Percentiles rank a stretch among this genome's conserved stretches.
Conservation (phyloP, 2,797 vertebrate genomes). For the Xenopus petersii region DNA sequence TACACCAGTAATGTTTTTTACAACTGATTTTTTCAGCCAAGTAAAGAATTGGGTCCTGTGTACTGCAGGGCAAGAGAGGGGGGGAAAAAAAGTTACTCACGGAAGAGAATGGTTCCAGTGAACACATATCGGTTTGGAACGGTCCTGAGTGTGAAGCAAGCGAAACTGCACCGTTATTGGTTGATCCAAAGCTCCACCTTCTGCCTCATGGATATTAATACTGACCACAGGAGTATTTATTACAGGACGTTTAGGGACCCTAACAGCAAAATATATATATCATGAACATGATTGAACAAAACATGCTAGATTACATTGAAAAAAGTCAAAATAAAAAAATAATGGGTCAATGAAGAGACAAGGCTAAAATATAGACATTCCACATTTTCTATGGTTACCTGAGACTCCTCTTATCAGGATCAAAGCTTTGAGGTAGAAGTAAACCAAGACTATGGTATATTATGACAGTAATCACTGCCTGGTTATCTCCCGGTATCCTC, state of each 20-base stretch:
- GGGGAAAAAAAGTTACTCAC: constrained; percentile 67
- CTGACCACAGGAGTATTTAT: constrained; percentile 94
- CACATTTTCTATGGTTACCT: constrained; percentile 62
- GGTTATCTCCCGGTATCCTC: constrained; percentile 65
- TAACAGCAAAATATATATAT: constrained; percentile 48
- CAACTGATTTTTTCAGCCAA: too few relatives aligned
- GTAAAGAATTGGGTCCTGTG: too few relatives aligned
- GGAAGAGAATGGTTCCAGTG: constrained; percentile 94
- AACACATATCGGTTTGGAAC: constrained; percentile 93
- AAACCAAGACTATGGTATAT: constrained; percentile 89
- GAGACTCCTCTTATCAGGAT: constrained; percentile 90
- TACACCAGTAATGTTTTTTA: too few relatives aligned
- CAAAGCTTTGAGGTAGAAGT: constrained; percentile 84
- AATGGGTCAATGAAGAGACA: neutral
- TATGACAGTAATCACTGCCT: constrained; percentile 87
- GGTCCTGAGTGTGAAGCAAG: constrained; percentile 85
- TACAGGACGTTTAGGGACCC: constrained; percentile 88
- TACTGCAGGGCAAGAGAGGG: neutral
- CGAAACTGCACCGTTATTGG: constrained; percentile 92
- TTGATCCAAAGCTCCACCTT: constrained; percentile 76
- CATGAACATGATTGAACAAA: neutral
- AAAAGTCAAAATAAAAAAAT: neutral
- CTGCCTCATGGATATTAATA: constrained; percentile 81
- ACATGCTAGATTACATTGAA: neutral
- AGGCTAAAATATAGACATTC: neutral